Evolutionary conservation across 2,888 invertebrate species (phyloP), one percentile per base, ranked within the genome.

Genomic region (Tridacna crocea): DNA sequence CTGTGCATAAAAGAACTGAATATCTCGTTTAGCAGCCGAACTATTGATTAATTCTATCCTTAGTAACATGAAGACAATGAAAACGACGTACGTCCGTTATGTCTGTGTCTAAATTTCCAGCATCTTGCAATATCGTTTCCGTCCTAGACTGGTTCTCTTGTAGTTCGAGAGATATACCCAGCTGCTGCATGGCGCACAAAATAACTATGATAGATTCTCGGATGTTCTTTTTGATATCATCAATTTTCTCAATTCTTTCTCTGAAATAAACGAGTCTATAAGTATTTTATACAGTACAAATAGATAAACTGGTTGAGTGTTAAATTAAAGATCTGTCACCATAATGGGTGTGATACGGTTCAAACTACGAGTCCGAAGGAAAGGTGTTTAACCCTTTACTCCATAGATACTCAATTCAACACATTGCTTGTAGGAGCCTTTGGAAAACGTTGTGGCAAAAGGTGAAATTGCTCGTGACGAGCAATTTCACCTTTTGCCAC

Each of bases 211-310:
- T 97, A 0, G 97, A 96, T 91, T 97, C 97, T 92, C 97, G 96
- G 2, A 97, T 95, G 89, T 97, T 97, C 91, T 96, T 96, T 61
- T 96, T 95, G 73, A 97, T 97, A 92, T 96, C 96, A 0, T 95
- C 94, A 19, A 96, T 95, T 93, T 96, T 97, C 68, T 96, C 96
- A 75, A 95, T 93, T 55, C 96, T 95, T 92, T 97, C 97, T 85
- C 97, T 97, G 94, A 47, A 93, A 89, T 60, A n/a, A n/a, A n/a
- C n/a, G n/a, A n/a, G n/a, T n/a, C n/a, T n/a, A n/a, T n/a, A n/a
- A 19, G 51, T 65, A 36, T 22, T 4, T 46, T 46, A 70, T 27
- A 15, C 24, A 51, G n/a, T n/a, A n/a, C n/a, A n/a, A n/a, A n/a
- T n/a, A n/a, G n/a, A n/a, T n/a, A n/a, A n/a, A n/a, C n/a, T n/a